A percentile compares a stretch with the other conserved stretches of the same genome.
phyloP scores from a whole-genome alignment of 2,888 invertebrate species.

The Agrotis clavis region DNA sequence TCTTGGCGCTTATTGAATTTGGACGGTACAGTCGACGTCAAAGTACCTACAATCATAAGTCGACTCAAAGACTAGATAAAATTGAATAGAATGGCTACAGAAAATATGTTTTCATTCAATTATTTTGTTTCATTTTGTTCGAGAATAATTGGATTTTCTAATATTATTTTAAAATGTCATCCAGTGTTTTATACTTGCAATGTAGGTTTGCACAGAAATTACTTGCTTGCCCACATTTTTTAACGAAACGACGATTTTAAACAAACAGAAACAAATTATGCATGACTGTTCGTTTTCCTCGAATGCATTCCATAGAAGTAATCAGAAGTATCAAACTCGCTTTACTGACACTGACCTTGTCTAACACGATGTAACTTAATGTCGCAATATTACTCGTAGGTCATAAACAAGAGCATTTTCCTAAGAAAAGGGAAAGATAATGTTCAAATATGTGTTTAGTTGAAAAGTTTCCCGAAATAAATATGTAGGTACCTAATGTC shows the following conservation, averaged over 20 bases:
- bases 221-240: background rate
- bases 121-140: background rate
- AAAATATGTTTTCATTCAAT: background rate
- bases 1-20: constrained; percentile 61
- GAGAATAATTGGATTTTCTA: background rate
- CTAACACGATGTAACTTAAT: background rate
- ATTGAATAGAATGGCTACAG: background rate
- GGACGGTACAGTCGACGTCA: constrained; percentile 28
- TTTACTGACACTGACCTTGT: background rate
- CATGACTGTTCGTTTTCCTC: background rate
- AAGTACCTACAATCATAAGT: background rate
- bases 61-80: constrained; percentile 3
- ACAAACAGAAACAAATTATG: background rate
- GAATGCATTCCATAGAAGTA: background rate
- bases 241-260: background rate
- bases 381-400: too few relatives aligned
- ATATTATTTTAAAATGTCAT: background rate
- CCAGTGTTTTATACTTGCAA: background rate
- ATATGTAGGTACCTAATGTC: too few relatives aligned
- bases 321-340: background rate
- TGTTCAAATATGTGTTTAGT: background rate
- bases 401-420: background rate
- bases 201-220: background rate
- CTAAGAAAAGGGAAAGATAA: background rate
- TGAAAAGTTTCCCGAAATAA: too few relatives aligned